Evolutionary conservation across 2,888 invertebrate species (phyloP).

Genomic region (Hirtodrosophila duncani): DNA sequence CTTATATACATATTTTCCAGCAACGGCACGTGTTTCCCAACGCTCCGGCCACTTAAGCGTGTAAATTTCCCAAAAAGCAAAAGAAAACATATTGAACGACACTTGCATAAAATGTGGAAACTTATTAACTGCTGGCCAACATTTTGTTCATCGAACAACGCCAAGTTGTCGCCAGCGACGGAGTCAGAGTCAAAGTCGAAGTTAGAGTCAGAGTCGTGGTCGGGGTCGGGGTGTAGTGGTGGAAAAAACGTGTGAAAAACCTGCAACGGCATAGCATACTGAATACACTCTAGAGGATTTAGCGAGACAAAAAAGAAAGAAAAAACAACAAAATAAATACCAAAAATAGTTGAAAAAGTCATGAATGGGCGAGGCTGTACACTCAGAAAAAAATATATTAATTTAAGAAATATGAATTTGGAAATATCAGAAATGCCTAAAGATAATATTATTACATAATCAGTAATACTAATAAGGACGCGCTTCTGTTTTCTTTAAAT

Average conservation of each 20-base stretch:
- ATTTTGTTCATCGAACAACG: no score
- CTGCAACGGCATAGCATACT: conserved; percentile 35
- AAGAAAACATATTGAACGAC: conserved; percentile 45
- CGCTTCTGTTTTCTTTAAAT: no score
- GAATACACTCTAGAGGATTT: conserved; percentile 52
- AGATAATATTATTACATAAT: no score
- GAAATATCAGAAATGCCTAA: no score
- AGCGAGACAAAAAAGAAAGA: conserved; percentile 44
- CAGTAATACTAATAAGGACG: no score
- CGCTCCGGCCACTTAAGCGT: conserved; percentile 52
- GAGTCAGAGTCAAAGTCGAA: conserved; percentile 2
- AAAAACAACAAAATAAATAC: conserved; percentile 14
- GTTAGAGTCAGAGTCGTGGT: conserved; percentile 43
- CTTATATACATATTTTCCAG: conserved; percentile 1
- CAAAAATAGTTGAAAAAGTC: conserved; percentile 55
- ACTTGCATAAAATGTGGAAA: conserved; percentile 74
- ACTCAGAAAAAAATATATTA: no score
- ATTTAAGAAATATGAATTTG: no score
- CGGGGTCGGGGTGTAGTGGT: conserved; percentile 7
- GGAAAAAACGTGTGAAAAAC: conserved; percentile 67
- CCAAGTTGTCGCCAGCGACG: conserved; percentile 14
- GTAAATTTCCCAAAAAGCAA: conserved; percentile 53
- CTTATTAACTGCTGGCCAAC: conserved; percentile 64
- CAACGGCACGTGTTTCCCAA: conserved; percentile 48
- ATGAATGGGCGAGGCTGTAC: conserved; percentile 34